A percentile compares a stretch with the other conserved stretches of the same genome.
phyloP scores from a whole-genome alignment of 2,888 invertebrate species.

The Thecophora atra region DNA sequence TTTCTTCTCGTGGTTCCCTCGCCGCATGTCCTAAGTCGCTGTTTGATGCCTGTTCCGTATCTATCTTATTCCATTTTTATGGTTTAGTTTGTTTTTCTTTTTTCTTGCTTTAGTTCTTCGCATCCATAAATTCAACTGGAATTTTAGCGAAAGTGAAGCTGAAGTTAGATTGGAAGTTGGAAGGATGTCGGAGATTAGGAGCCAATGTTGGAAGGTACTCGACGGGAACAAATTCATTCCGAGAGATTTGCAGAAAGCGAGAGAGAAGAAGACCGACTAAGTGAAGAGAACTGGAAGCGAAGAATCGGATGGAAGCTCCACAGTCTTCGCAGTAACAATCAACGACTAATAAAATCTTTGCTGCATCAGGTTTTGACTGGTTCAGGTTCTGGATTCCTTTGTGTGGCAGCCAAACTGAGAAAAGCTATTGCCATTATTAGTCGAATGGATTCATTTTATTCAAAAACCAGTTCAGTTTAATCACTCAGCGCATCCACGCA shows the following conservation, averaged over 20 bases:
- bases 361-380: no score
- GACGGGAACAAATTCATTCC: no score
- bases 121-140: no score
- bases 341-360: slow-evolving; percentile 28
- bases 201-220: no score
- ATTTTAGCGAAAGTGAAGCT: no score
- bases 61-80: slow-evolving; percentile 1
- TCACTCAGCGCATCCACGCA: not conserved
- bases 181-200: no score
- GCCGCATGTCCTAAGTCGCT: no score
- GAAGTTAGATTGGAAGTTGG: no score
- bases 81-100: slow-evolving; percentile 23
- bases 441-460: slow-evolving; percentile 35
- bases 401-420: slow-evolving; percentile 6
- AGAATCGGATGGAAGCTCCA: not conserved
- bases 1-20: no score
- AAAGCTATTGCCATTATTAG: slow-evolving; percentile 4
- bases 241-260: not conserved
- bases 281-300: not conserved
- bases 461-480: slow-evolving; percentile 12
- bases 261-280: not conserved
- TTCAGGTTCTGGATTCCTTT: slow-evolving; percentile 18
- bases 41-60: no score
- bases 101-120: not conserved
- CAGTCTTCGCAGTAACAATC: not conserved